Percentiles rank a stretch among this genome's conserved stretches.
phyloP scores from a whole-genome alignment of 2,888 invertebrate genomes.

The Deilephila elpenor region DNA sequence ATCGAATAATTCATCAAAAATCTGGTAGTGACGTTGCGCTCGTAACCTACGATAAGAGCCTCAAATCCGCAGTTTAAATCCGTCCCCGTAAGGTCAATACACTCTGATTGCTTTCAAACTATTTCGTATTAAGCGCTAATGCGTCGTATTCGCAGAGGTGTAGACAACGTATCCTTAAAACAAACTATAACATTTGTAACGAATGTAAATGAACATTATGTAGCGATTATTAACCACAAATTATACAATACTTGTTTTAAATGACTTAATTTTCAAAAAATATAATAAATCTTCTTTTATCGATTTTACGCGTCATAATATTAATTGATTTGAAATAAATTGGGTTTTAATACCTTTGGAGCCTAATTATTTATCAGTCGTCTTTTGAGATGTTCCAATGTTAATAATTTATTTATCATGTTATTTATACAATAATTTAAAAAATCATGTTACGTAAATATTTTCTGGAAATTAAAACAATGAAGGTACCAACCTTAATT shows the following conservation, averaged over 20 bases:
- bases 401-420: too few relatives aligned
- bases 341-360: too few relatives aligned
- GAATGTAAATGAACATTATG: neutral
- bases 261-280: neutral
- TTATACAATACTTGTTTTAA: neutral
- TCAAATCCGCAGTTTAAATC: conserved; percentile 44
- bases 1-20: conserved; percentile 30
- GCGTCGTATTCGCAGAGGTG: neutral
- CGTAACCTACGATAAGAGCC: conserved; percentile 33
- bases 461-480: neutral
- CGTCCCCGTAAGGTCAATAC: conserved; percentile 45
- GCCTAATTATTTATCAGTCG: too few relatives aligned
- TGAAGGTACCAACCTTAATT: too few relatives aligned
- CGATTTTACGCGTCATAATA: too few relatives aligned
- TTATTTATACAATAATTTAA: too few relatives aligned
- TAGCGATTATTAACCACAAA: too few relatives aligned
- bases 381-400: too few relatives aligned
- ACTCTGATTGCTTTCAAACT: conserved; percentile 35
- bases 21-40: conserved; percentile 24
- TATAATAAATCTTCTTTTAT: too few relatives aligned
- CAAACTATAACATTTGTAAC: neutral
- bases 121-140: conserved; percentile 17
- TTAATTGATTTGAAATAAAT: too few relatives aligned
- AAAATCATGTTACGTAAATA: neutral
- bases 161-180: neutral